These are phyloP conservation scores for Poecilia latipinna DNA, from an alignment of 2,113 vertebrate genomes.

Conservation along the genomic window DNA sequence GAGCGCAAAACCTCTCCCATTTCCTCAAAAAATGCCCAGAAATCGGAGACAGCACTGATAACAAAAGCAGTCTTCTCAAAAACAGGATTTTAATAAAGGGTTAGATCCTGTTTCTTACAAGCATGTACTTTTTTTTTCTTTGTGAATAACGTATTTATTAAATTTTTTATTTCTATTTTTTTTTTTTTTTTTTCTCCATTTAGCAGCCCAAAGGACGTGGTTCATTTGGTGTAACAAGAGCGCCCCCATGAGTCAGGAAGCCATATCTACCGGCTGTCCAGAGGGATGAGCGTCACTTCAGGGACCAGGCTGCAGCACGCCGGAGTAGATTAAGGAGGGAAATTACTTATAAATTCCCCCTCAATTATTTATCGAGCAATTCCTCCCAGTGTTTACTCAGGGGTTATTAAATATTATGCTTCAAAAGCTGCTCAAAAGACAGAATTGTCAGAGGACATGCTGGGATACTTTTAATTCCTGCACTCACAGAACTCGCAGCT, in stretches of 20 bases:
- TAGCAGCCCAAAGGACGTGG: background rate
- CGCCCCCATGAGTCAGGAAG: slow-evolving; percentile 63
- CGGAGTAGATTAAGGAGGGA: slow-evolving; percentile 72
- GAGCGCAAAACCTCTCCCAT: slow-evolving; percentile 61
- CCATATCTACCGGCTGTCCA: slow-evolving; percentile 32
- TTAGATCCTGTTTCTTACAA: slow-evolving; percentile 72
- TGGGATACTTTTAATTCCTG: slow-evolving; percentile 64
- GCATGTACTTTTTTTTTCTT: slow-evolving; percentile 58
- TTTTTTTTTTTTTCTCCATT: slow-evolving; percentile 7
- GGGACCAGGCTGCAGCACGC: slow-evolving; percentile 64
- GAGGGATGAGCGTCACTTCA: slow-evolving; percentile 67
- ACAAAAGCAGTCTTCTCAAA: slow-evolving; percentile 74
- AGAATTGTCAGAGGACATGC: slow-evolving; percentile 69
- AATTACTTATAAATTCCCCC: slow-evolving; percentile 80
- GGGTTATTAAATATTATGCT: slow-evolving; percentile 80
- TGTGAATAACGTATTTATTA: slow-evolving; percentile 52
- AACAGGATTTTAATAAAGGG: slow-evolving; percentile 74
- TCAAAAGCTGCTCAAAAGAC: slow-evolving; percentile 71
- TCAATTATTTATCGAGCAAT: slow-evolving; percentile 83
- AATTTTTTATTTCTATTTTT: slow-evolving; percentile 12
- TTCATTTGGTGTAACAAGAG: slow-evolving; percentile 63
- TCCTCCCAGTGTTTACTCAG: slow-evolving; percentile 77
- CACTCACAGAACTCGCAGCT: slow-evolving; percentile 51
- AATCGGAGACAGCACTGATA: slow-evolving; percentile 71
- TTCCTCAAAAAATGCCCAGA: slow-evolving; percentile 72